Conservation (phyloP, 1,140 invertebrate genomes). For the Drosophila micromelanica region DNA sequence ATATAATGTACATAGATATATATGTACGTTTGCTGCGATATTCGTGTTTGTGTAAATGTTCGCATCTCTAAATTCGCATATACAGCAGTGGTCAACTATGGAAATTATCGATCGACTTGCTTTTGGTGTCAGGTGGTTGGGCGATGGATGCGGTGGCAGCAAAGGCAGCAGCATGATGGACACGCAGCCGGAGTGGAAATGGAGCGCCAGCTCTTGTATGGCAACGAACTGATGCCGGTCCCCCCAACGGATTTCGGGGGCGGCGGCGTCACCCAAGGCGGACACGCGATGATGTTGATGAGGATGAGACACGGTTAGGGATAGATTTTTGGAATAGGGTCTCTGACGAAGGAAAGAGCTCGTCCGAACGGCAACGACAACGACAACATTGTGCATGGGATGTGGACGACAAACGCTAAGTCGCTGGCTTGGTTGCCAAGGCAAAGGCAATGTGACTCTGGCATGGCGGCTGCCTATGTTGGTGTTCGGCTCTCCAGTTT, state of each 20-base stretch:
- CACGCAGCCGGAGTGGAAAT: slow-evolving; percentile 66
- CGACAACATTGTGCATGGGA: slow-evolving; percentile 27
- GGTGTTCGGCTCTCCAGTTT: slow-evolving; percentile 42
- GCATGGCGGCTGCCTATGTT: slow-evolving; percentile 22
- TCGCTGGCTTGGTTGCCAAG: slow-evolving; percentile 37
- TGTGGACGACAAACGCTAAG: slow-evolving; percentile 42
- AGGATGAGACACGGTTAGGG: slow-evolving; percentile 37
- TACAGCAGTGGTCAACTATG: slow-evolving; percentile 84
- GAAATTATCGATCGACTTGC: slow-evolving; percentile 84
- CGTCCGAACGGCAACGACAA: slow-evolving; percentile 12
- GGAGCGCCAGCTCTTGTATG: slow-evolving; percentile 44
- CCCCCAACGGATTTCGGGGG: slow-evolving; percentile 67
- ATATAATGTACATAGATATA: slow-evolving; percentile 21
- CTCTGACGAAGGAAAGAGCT: slow-evolving; percentile 31
- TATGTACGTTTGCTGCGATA: slow-evolving; percentile 52
- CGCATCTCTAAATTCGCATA: slow-evolving; percentile 84
- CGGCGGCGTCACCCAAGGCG: slow-evolving; percentile 76
- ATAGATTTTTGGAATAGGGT: slow-evolving; percentile 45
- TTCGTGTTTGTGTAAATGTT: slow-evolving; percentile 79
- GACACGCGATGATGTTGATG: slow-evolving; percentile 28
- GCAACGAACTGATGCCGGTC: slow-evolving; percentile 43
- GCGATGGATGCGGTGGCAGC: slow-evolving; percentile 75
- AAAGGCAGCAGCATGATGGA: slow-evolving; percentile 65
- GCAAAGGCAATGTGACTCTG: slow-evolving; percentile 36
- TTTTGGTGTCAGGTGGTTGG: slow-evolving; percentile 83